Evolutionary conservation across 92 coral and sea anemone species (phyloP), one percentile per base, ranked within the genome.

Genomic region (Isaurus tuberculatus): DNA sequence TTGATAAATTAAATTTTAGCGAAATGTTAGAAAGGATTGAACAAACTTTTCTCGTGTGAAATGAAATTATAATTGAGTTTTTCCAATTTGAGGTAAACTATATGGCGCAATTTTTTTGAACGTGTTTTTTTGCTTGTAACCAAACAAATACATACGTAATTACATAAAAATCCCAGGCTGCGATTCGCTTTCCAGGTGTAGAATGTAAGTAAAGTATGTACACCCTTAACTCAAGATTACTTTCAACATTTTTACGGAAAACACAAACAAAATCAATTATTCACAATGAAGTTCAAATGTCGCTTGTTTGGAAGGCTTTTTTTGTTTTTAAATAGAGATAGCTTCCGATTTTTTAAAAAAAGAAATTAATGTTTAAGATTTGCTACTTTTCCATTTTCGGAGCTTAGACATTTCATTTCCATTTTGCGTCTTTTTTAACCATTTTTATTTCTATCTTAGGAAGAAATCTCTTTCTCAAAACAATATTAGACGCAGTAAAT

Each of bases 241-340:
- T 77, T 77, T 77, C 70, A 77, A 58, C 19, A 65, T 23, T 34
- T 36, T 64, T 77, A 33, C 70, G 34, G 19, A 23, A n/a, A 15
- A 55, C 31, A 60, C 60, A 77, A 77, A 61, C 68, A 74, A 77
- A 58, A 60, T 77, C n/a, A 77, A 77, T 77, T 19, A 77, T 77
- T 77, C 13, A 77, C 19, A 61, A 17, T 77, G 49, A 17, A 0
- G 49, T 23, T 57, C 82, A 55, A 48, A 17, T 14, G 49, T 9
- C 22, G 27, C 36, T 31, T 58, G 42, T 65, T 33, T 22, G 33
- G 70, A 42, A 2, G 4, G 11, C 17, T 23, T 31, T 51, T 75
- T 20, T 55, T n/a, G 8, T 55, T 75, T 55, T 75, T 3, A 20
- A 33, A 23, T 2, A 77, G 13, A n/a, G 42, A 22, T 40, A 70